Evolutionary conservation across 2,797 vertebrate species (phyloP).

Genomic region (Girardinus metallicus): DNA sequence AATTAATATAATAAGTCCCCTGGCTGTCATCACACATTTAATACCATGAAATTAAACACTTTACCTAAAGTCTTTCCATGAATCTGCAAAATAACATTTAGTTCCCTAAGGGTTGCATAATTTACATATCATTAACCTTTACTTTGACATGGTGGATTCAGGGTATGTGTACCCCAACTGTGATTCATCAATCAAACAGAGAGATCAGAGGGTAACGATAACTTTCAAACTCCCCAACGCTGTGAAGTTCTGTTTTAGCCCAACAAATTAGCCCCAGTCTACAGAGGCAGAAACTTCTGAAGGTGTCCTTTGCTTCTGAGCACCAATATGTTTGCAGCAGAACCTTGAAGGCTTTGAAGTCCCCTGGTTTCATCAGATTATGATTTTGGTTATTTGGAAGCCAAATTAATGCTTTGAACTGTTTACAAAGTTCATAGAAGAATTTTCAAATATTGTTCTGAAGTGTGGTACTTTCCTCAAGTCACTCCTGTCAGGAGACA

Average conservation of each 20-base stretch:
- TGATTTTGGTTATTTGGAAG: background rate
- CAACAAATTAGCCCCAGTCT: background rate
- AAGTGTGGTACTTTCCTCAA: background rate
- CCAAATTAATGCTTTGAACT: background rate
- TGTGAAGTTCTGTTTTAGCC: background rate
- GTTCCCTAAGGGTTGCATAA: background rate
- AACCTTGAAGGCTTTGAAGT: background rate
- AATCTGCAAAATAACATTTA: background rate
- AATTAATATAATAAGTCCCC: background rate
- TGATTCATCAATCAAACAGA: background rate
- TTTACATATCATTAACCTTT: constrained; percentile 3
- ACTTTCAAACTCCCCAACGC: background rate
- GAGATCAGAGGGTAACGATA: background rate
- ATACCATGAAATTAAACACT: constrained; percentile 1
- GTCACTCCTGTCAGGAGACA: background rate
- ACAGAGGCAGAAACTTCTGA: background rate
- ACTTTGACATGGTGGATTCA: background rate
- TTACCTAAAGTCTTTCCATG: background rate
- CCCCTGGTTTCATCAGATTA: background rate
- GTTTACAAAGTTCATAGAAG: background rate
- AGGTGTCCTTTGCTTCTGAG: background rate
- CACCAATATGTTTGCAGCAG: background rate
- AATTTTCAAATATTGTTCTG: background rate
- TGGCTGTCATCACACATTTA: background rate
- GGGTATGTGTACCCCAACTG: background rate